phyloP scores from a whole-genome alignment of 2,888 invertebrate species.

The Plutella xylostella region DNA sequence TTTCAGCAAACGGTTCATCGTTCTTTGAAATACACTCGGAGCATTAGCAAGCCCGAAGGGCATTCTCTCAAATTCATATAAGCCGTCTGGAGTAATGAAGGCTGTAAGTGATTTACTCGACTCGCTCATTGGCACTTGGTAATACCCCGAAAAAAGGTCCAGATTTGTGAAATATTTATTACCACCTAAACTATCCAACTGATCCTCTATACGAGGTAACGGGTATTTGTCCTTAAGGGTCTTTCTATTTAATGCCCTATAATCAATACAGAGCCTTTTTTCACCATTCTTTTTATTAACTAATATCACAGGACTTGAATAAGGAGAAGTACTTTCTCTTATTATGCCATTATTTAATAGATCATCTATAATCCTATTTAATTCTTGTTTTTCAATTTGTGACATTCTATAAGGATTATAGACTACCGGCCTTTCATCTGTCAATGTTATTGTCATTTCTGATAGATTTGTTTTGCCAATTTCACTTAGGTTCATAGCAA shows the following conservation, averaged over 20 bases:
- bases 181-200: background rate
- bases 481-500: background rate
- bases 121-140: background rate
- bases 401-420: background rate
- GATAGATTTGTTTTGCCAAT: background rate
- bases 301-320: background rate
- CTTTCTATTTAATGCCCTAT: constrained; percentile 12
- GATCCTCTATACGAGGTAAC: constrained; percentile 2
- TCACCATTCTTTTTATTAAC: constrained; percentile 2
- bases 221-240: constrained; percentile 4
- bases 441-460: background rate
- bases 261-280: background rate
- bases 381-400: background rate
- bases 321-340: background rate
- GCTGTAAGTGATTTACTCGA: too few relatives aligned
- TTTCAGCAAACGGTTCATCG: background rate
- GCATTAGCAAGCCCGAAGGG: background rate
- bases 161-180: background rate
- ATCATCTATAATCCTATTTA: background rate
- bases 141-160: background rate
- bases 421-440: background rate
- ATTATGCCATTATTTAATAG: constrained; percentile 3
- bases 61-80: background rate
- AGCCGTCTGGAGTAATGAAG: background rate
- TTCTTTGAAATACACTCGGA: background rate